Evolutionary conservation across 1,140 invertebrate genomes (phyloP).

Genomic region (Pantala flavescens): DNA sequence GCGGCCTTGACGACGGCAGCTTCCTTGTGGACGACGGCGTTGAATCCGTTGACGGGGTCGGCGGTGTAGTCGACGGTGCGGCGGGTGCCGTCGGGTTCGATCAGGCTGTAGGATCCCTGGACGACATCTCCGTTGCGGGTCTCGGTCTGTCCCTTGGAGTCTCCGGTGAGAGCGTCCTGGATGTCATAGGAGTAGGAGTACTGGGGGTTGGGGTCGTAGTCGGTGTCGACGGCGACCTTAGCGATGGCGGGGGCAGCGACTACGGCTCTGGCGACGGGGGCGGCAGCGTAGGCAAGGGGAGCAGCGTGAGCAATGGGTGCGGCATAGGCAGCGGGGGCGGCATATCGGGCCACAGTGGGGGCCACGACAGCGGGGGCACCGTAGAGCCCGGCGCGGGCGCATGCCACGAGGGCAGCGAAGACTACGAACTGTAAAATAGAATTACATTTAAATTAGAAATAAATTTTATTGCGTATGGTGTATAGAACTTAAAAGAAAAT

Average conservation of each 20-base stretch:
- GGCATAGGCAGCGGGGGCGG: slow-evolving; percentile 23
- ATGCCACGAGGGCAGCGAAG: slow-evolving; percentile 34
- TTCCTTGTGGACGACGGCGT: neutral
- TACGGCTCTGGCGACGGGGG: slow-evolving; percentile 11
- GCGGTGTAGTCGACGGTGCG: slow-evolving; percentile 29
- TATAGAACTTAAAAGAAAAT: no score
- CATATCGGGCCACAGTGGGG: slow-evolving; percentile 21
- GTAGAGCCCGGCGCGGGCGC: slow-evolving; percentile 34
- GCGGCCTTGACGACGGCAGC: neutral
- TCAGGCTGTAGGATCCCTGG: slow-evolving; percentile 26
- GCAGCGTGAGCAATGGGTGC: slow-evolving; percentile 27
- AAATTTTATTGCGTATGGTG: no score
- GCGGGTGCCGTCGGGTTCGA: slow-evolving; percentile 32
- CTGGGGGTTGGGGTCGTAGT: slow-evolving; percentile 20
- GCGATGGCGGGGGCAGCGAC: slow-evolving; percentile 27
- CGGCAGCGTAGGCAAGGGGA: slow-evolving; percentile 20
- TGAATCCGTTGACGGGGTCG: slow-evolving; percentile 34
- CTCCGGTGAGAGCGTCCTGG: slow-evolving; percentile 31
- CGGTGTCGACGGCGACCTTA: slow-evolving; percentile 20
- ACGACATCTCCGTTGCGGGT: slow-evolving; percentile 33
- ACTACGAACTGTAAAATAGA: slow-evolving; percentile 33
- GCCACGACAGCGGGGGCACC: slow-evolving; percentile 26
- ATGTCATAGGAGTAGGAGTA: slow-evolving; percentile 22
- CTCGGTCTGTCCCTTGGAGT: slow-evolving; percentile 40
- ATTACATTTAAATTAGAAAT: no score